These are phyloP conservation scores for Sorex araneus DNA, from an alignment of 2,113 vertebrate species.

Conservation along the genomic window DNA sequence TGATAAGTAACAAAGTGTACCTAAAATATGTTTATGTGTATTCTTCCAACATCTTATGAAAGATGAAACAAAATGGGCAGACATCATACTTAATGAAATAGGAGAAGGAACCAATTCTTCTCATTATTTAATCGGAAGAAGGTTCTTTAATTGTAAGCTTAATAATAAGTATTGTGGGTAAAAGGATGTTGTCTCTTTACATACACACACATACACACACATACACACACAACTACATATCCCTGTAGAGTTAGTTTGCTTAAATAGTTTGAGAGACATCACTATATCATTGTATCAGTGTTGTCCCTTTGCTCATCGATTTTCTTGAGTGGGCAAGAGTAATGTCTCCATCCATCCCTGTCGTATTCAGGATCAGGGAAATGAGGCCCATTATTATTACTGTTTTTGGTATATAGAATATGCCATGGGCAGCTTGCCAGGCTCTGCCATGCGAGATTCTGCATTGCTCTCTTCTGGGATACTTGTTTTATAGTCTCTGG, in stretches of 20 bases:
- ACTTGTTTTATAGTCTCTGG: too few relatives aligned
- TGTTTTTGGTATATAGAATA: too few relatives aligned
- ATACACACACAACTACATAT: not conserved
- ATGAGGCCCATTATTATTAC: too few relatives aligned
- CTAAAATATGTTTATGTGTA: not conserved
- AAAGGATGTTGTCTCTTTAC: not conserved
- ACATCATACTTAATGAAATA: not conserved
- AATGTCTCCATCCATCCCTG: too few relatives aligned
- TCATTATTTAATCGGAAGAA: not conserved
- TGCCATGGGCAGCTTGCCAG: too few relatives aligned
- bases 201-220: not conserved
- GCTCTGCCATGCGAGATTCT: too few relatives aligned
- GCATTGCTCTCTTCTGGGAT: too few relatives aligned
- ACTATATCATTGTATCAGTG: too few relatives aligned
- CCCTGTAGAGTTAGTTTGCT: not conserved
- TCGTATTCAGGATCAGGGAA: too few relatives aligned
- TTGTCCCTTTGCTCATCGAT: too few relatives aligned
- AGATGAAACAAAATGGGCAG: not conserved
- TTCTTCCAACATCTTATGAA: not conserved
- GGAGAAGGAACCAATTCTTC: not conserved
- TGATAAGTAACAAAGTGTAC: not conserved
- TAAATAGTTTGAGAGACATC: constrained; percentile 37
- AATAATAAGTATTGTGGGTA: not conserved
- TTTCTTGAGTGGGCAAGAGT: too few relatives aligned
- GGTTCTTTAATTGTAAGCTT: not conserved